Percentiles rank a stretch among this genome's conserved stretches.
These are phyloP conservation scores for Globodera rostochiensis DNA, from an alignment of 1,140 invertebrate genomes.

Conservation along the genomic window DNA sequence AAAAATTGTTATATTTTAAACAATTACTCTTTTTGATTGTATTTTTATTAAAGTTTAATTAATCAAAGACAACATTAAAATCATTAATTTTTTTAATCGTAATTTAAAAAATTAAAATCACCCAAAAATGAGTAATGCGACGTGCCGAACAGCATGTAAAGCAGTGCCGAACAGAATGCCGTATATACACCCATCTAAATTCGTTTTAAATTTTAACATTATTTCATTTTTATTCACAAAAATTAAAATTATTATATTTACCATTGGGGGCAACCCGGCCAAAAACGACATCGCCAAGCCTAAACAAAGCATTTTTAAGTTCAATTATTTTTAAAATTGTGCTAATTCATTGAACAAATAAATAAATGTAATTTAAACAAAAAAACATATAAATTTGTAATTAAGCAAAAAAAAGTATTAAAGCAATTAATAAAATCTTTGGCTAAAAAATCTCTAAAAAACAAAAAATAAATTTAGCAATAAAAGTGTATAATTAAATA, in stretches of 20 bases:
- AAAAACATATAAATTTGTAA: too few species aligned
- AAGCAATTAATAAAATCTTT: too few species aligned
- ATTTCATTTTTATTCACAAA: neutral
- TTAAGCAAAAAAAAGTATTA: too few species aligned
- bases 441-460: too few species aligned
- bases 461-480: neutral
- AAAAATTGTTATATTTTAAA: too few species aligned
- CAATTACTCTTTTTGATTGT: too few species aligned
- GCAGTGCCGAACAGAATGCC: constrained; percentile 86
- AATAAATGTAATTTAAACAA: neutral
- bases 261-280: constrained; percentile 80
- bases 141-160: constrained; percentile 87
- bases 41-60: too few species aligned
- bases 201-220: too few species aligned
- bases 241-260: neutral
- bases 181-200: constrained; percentile 81
- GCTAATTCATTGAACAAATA: too few species aligned
- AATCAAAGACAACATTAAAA: too few species aligned
- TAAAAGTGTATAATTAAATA: too few species aligned
- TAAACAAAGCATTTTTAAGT: constrained; percentile 60
- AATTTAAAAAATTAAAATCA: constrained; percentile 57
- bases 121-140: constrained; percentile 89
- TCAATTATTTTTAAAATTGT: neutral
- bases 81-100: too few species aligned
- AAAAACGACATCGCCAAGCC: constrained; percentile 89